phyloP scores from a whole-genome alignment of 1,140 invertebrate species.

The Drosophila rhopaloa region DNA sequence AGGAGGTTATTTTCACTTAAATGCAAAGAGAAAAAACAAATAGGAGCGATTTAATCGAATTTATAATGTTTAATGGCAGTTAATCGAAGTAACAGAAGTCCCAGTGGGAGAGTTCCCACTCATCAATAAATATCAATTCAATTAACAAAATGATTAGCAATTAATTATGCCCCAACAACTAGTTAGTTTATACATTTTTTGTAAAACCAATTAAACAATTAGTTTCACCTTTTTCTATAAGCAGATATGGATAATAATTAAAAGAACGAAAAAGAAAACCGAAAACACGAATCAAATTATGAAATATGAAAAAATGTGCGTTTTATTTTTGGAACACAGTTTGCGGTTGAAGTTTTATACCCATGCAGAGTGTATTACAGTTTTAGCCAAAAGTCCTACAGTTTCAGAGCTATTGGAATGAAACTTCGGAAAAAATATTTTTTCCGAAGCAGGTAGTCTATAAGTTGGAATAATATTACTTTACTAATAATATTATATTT shows the following conservation, averaged over 20 bases:
- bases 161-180: conserved; percentile 61
- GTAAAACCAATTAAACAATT: conserved; percentile 75
- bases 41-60: conserved; percentile 81
- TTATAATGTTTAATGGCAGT: conserved; percentile 82
- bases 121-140: conserved; percentile 76
- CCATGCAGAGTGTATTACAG: no score
- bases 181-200: conserved; percentile 81
- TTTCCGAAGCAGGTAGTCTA: no score
- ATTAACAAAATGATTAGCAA: conserved; percentile 70
- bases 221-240: conserved; percentile 73
- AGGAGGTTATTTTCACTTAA: conserved; percentile 35
- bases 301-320: conserved; percentile 56
- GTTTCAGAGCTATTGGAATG: no score
- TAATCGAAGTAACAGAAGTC: conserved; percentile 51
- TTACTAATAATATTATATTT: no score
- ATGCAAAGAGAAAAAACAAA: conserved; percentile 34
- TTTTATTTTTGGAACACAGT: conserved; percentile 10
- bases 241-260: conserved; percentile 77
- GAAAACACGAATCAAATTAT: conserved; percentile 59
- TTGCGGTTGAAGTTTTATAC: neutral
- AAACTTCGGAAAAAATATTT: no score
- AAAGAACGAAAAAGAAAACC: conserved; percentile 31
- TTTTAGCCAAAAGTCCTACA: no score
- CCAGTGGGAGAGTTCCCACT: conserved; percentile 14
- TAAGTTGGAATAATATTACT: no score